phyloP scores from a whole-genome alignment of 2,888 invertebrate species.

The Pristionchus arcanus region DNA sequence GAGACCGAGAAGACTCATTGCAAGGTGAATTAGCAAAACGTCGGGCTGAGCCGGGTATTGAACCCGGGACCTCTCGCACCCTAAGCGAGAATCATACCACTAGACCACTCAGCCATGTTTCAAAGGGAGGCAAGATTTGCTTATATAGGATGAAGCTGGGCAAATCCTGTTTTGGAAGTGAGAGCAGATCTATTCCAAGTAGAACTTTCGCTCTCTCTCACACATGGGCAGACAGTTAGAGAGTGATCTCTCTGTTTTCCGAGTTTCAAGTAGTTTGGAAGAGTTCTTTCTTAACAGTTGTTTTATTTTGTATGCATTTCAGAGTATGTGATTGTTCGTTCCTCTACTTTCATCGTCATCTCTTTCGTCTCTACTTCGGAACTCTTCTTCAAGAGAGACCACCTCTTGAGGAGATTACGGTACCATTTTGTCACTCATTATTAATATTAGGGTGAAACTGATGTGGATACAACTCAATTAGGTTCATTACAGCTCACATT shows the following conservation, averaged over 20 bases:
- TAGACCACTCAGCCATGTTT: slow-evolving; percentile 70
- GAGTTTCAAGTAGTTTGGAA: background rate
- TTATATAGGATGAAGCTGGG: slow-evolving; percentile 54
- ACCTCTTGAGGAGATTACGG: slow-evolving; percentile 46
- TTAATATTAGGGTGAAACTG: no score
- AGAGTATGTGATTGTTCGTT: slow-evolving; percentile 85
- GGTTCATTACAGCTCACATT: slow-evolving; percentile 41
- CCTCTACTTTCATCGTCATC: slow-evolving; percentile 87
- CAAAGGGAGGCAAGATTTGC: background rate
- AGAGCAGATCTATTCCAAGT: background rate
- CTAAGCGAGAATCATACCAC: slow-evolving; percentile 77
- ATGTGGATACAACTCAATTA: no score
- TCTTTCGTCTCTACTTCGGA: slow-evolving; percentile 55
- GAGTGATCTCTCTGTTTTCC: background rate
- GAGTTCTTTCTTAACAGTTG: background rate
- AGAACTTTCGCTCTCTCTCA: slow-evolving; percentile 14
- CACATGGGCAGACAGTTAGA: background rate
- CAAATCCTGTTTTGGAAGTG: slow-evolving; percentile 48
- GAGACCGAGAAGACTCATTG: slow-evolving; percentile 55
- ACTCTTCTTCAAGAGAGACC: slow-evolving; percentile 49
- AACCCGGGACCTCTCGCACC: slow-evolving; percentile 77
- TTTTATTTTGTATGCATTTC: background rate
- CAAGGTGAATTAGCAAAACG: slow-evolving; percentile 35
- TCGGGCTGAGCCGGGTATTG: slow-evolving; percentile 69
- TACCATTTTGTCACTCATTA: background rate